Evolutionary conservation across 2,888 invertebrate genomes (phyloP).

Genomic region (Heliconius ethilla): DNA sequence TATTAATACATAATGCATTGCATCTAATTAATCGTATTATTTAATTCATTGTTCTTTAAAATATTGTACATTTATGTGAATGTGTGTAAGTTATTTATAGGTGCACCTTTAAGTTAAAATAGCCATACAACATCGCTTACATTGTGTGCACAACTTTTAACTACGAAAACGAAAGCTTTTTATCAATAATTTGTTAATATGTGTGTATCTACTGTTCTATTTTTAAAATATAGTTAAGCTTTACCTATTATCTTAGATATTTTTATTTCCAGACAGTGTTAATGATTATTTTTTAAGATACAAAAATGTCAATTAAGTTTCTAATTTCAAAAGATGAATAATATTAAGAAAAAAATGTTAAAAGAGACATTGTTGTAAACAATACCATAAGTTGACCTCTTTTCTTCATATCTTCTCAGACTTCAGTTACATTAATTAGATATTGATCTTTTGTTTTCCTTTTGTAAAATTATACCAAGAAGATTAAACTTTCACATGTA

Average conservation of each 20-base stretch:
- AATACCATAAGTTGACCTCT: constrained; percentile 41
- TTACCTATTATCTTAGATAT: background rate
- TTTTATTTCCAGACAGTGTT: background rate
- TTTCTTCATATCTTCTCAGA: constrained; percentile 40
- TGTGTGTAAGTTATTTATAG: constrained; percentile 25
- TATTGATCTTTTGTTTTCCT: constrained; percentile 36
- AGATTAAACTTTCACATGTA: constrained; percentile 35
- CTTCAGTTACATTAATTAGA: constrained; percentile 29
- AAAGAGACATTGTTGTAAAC: constrained; percentile 39
- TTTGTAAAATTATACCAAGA: constrained; percentile 11
- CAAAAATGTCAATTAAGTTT: background rate
- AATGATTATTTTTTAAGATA: background rate
- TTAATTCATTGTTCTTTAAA: constrained; percentile 43
- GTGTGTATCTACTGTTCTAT: background rate
- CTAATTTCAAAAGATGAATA: background rate
- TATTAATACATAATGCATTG: constrained; percentile 58
- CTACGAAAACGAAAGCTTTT: background rate
- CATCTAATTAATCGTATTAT: constrained; percentile 55
- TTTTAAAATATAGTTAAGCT: background rate
- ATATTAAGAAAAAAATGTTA: constrained; percentile 6
- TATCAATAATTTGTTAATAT: background rate
- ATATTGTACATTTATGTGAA: constrained; percentile 21
- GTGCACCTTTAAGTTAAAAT: constrained; percentile 25
- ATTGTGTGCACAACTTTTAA: background rate
- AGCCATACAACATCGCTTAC: background rate